Conservation (phyloP, 2,797 vertebrate genomes). For the Danio jaintianensis region DNA sequence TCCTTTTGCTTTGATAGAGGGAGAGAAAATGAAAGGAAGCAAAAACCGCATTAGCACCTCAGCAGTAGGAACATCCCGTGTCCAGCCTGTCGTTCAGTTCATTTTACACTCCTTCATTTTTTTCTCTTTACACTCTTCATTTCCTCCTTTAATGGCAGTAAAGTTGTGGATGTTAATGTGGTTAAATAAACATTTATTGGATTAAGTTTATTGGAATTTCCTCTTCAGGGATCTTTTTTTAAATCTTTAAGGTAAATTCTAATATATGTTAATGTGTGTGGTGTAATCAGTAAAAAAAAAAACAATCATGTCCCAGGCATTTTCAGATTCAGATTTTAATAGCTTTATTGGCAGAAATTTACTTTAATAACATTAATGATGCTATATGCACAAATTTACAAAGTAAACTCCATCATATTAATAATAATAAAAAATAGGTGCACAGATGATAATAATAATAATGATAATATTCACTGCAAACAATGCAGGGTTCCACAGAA, state of each 20-base stretch:
- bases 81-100: background rate
- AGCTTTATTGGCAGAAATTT: too few relatives aligned
- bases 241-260: background rate
- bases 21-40: slow-evolving; percentile 22
- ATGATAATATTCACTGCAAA: too few relatives aligned
- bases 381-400: too few relatives aligned
- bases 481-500: too few relatives aligned
- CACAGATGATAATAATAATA: too few relatives aligned
- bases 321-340: too few relatives aligned
- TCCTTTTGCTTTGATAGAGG: slow-evolving; percentile 33
- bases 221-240: background rate
- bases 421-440: too few relatives aligned
- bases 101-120: slow-evolving; percentile 29
- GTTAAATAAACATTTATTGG: background rate
- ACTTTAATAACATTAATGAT: too few relatives aligned
- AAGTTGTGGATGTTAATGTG: background rate
- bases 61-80: slow-evolving; percentile 5
- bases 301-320: background rate
- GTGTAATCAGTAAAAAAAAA: too few relatives aligned
- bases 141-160: background rate
- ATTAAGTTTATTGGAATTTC: background rate
- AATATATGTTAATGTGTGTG: background rate
- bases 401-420: too few relatives aligned
- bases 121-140: background rate
- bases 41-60: slow-evolving; percentile 2